Conservation (phyloP, 2,113 vertebrate genomes). For the Crocuta crocuta region DNA sequence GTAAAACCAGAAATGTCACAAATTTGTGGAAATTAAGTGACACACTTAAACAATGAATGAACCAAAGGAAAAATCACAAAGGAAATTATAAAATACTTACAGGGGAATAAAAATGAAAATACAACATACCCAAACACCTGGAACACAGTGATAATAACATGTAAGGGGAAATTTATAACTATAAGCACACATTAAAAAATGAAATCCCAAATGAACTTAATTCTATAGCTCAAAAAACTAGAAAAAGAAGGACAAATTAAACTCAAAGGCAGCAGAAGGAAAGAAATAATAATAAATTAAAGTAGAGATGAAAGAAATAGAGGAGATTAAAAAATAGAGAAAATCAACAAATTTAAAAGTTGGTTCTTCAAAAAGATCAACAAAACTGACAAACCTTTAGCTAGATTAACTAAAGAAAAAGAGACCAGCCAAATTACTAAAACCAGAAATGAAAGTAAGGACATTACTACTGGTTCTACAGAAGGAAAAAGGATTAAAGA, state of each 20-base stretch:
- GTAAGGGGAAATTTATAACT: neutral
- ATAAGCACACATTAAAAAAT: neutral
- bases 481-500: neutral
- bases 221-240: neutral
- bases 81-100: neutral
- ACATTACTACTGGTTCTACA: neutral
- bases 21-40: neutral
- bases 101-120: neutral
- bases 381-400: neutral
- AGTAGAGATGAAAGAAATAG: neutral
- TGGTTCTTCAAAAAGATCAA: neutral
- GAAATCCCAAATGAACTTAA: neutral
- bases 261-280: neutral
- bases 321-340: neutral
- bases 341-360: neutral
- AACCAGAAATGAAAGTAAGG: neutral
- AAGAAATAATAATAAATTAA: neutral
- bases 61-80: neutral
- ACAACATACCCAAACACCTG: neutral
- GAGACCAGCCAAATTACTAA: neutral
- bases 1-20: neutral
- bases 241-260: neutral
- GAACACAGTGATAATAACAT: neutral
- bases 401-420: neutral
- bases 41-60: neutral